Evolutionary conservation across 2,888 invertebrate genomes (phyloP).

Genomic region (Lissonota sp.): DNA sequence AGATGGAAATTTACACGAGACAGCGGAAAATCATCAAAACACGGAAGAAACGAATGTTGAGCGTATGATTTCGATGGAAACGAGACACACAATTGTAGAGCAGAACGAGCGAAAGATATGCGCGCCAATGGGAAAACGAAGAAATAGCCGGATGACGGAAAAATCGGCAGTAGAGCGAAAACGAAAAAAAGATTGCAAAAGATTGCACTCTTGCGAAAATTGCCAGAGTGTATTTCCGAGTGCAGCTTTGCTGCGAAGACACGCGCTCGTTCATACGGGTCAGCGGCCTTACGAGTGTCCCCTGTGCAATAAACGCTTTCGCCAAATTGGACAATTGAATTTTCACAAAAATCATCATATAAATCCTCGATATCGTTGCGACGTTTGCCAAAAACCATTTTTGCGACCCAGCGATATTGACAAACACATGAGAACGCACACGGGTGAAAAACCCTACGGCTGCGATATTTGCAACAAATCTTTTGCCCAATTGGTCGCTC

Average conservation of each 20-base stretch:
- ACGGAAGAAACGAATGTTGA: conserved; percentile 1
- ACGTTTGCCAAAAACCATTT: conserved; percentile 70
- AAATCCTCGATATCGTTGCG: conserved; percentile 70
- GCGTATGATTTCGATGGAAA: not conserved
- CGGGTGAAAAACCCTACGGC: conserved; percentile 68
- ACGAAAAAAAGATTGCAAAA: conserved; percentile 30
- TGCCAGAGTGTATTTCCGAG: conserved; percentile 65
- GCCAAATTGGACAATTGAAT: conserved; percentile 70
- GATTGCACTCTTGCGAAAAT: conserved; percentile 53
- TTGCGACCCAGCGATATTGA: conserved; percentile 70
- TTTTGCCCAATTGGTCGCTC: conserved; percentile 66
- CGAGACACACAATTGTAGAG: not conserved
- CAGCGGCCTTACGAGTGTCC: conserved; percentile 67
- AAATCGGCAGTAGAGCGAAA: conserved; percentile 21
- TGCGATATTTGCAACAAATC: conserved; percentile 67
- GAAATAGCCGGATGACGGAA: not conserved
- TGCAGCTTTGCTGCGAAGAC: conserved; percentile 62
- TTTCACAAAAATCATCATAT: conserved; percentile 69
- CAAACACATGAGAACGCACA: conserved; percentile 70
- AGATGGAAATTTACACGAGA: conserved; percentile 37
- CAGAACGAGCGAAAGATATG: not conserved
- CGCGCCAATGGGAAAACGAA: not conserved
- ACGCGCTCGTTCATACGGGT: conserved; percentile 65
- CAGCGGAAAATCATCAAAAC: not conserved
- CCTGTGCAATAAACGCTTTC: conserved; percentile 66